Evolutionary conservation across 2,797 vertebrate species (phyloP).

Genomic region (Neosilurus hyrtlii): DNA sequence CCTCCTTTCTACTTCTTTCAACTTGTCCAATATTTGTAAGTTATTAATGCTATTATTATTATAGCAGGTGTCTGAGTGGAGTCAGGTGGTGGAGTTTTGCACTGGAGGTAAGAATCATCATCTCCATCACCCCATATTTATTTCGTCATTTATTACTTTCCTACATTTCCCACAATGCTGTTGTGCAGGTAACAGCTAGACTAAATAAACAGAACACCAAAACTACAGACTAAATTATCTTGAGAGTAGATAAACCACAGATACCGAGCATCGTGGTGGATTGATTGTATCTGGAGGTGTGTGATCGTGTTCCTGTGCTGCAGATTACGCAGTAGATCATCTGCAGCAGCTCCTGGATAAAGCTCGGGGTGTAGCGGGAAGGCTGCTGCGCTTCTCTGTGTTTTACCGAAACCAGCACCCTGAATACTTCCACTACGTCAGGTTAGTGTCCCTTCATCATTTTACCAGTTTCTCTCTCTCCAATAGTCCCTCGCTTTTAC

Average conservation of each 20-base stretch:
- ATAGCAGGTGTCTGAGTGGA: constrained; percentile 80
- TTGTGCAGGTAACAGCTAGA: background rate
- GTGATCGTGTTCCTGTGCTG: background rate
- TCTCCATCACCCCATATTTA: background rate
- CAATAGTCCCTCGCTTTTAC: too few relatives aligned
- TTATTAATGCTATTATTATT: background rate
- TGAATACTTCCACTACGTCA: constrained; percentile 85
- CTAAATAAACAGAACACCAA: background rate
- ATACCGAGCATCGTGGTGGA: background rate
- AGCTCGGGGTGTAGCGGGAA: constrained; percentile 85
- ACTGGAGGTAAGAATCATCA: constrained; percentile 75
- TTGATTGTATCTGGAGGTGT: background rate
- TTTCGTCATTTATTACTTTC: background rate
- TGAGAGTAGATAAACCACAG: background rate
- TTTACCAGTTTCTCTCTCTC: background rate
- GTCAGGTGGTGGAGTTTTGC: constrained; percentile 86
- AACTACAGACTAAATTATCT: background rate
- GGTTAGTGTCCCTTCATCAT: constrained; percentile 50
- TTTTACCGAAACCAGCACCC: constrained; percentile 93
- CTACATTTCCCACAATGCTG: background rate
- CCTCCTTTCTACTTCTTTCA: background rate
- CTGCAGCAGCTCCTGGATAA: constrained; percentile 90
- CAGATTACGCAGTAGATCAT: constrained; percentile 90
- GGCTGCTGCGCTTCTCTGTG: constrained; percentile 87
- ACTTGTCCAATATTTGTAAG: background rate